Evolutionary conservation across 2,797 vertebrate species (phyloP).

Genomic region (Xiphorhynchus erythropygius): DNA sequence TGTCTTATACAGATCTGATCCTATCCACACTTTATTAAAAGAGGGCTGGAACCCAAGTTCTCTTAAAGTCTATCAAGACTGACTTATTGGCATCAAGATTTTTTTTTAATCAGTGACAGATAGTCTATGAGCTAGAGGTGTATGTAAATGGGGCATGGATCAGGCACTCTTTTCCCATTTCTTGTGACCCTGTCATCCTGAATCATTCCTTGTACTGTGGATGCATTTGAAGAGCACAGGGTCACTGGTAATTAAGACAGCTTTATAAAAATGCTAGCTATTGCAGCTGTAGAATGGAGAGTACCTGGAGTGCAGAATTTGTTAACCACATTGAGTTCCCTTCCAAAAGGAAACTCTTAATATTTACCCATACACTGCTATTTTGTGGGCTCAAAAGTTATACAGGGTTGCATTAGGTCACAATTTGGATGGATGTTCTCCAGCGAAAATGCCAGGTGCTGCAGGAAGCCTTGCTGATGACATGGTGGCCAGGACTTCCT

Average conservation of each 20-base stretch:
- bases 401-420: neutral
- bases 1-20: neutral
- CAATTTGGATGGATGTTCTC: neutral
- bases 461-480: neutral
- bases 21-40: neutral
- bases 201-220: slow-evolving; percentile 30
- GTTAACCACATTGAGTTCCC: neutral
- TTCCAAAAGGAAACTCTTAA: neutral
- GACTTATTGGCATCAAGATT: neutral
- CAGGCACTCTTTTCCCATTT: neutral
- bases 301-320: slow-evolving; percentile 20
- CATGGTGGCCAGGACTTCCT: neutral
- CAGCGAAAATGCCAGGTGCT: neutral
- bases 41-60: neutral
- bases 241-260: slow-evolving; percentile 49
- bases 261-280: slow-evolving; percentile 18
- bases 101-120: neutral
- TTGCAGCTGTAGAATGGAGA: slow-evolving; percentile 37
- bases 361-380: neutral
- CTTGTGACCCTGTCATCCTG: slow-evolving; percentile 32
- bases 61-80: neutral
- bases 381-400: neutral
- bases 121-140: neutral
- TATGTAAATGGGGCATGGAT: slow-evolving; percentile 13
- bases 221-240: slow-evolving; percentile 36